Conservation (phyloP, 2,888 invertebrate species). For the Lysandra coridon region DNA sequence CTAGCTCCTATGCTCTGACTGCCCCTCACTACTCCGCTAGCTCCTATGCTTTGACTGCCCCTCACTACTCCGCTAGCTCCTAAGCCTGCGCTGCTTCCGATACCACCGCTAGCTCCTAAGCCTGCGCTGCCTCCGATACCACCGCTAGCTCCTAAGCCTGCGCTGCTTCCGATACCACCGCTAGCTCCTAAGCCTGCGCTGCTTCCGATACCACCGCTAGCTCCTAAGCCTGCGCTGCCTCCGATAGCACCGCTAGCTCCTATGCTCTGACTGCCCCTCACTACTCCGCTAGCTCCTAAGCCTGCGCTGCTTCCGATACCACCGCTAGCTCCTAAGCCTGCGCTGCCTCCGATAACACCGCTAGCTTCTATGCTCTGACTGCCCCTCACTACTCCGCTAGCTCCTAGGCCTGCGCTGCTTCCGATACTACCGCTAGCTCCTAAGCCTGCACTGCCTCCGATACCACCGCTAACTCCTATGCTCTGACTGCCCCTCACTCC, state of each 20-base stretch:
- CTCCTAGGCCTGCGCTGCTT: not conserved
- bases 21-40: not conserved
- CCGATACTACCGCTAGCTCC: not conserved
- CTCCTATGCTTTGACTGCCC: too few relatives aligned
- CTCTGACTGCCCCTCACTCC: not conserved
- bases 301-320: not conserved
- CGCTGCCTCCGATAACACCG: not conserved
- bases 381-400: not conserved
- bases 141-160: too few relatives aligned
- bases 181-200: not conserved
- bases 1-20: not conserved
- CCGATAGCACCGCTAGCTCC: not conserved
- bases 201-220: too few relatives aligned
- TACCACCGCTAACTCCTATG: not conserved
- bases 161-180: not conserved
- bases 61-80: too few relatives aligned
- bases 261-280: not conserved
- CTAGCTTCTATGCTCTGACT: not conserved
- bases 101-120: not conserved
- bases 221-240: not conserved
- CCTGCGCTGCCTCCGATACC: not conserved
- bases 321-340: not conserved
- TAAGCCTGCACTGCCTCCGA: not conserved
- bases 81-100: not conserved
- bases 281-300: not conserved